Percentiles rank a stretch among this genome's conserved stretches.
Conservation (phyloP, 2,797 vertebrate genomes). For the Falco concolor region DNA sequence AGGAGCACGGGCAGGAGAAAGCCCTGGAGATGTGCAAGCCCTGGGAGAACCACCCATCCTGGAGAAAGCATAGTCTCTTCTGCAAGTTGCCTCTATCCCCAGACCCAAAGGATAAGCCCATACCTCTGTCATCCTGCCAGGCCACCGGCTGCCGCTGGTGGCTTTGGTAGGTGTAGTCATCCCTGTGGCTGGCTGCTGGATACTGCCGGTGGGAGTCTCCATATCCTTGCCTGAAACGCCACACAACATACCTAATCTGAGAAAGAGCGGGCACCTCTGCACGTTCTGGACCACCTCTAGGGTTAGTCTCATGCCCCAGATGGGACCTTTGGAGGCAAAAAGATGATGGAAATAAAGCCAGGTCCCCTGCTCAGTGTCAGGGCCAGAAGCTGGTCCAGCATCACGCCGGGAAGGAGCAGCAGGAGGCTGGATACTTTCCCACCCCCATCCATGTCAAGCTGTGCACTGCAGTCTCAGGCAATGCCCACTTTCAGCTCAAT, state of each 20-base stretch:
- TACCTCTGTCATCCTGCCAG: constrained; percentile 67
- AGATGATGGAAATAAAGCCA: neutral
- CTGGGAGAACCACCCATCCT: neutral
- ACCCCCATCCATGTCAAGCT: neutral
- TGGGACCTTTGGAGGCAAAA: neutral
- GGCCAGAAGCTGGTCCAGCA: neutral
- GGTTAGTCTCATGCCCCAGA: neutral
- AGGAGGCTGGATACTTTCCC: neutral
- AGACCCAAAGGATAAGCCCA: neutral
- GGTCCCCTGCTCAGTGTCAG: no score
- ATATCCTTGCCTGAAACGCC: constrained; percentile 75
- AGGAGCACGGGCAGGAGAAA: neutral
- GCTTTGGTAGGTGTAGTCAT: constrained; percentile 57
- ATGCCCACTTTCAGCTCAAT: neutral
- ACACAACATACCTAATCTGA: neutral
- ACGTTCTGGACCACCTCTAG: neutral
- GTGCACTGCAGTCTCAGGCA: neutral
- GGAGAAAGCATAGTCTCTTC: neutral
- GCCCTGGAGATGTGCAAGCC: neutral
- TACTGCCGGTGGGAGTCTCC: constrained; percentile 71
- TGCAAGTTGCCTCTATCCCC: neutral
- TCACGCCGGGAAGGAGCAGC: neutral
- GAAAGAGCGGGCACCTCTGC: neutral
- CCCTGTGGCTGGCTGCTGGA: constrained; percentile 59
- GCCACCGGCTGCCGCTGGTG: neutral